phyloP scores from a whole-genome alignment of 2,113 vertebrate genomes.

The Larimichthys crocea region DNA sequence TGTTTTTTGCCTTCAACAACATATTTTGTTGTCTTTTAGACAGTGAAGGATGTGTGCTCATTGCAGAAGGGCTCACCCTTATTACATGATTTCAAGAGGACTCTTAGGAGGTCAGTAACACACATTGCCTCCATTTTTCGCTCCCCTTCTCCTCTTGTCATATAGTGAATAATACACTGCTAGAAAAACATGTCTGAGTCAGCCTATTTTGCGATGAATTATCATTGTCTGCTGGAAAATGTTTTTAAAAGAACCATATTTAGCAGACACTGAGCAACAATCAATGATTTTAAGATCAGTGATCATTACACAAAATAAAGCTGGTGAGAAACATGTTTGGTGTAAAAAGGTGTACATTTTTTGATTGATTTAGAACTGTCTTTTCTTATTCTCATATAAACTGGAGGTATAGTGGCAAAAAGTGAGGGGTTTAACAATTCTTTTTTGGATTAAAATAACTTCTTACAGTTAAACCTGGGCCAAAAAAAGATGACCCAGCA shows the following conservation, averaged over 20 bases:
- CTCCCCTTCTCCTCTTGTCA: constrained; percentile 22
- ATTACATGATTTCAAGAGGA: constrained; percentile 33
- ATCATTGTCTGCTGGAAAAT: neutral
- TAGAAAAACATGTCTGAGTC: constrained; percentile 25
- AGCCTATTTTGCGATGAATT: constrained; percentile 6
- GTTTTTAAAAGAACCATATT: neutral
- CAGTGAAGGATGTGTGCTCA: constrained; percentile 9
- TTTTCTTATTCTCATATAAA: neutral
- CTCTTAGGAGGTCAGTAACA: constrained; percentile 43
- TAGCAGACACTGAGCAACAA: neutral
- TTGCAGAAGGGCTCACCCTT: constrained; percentile 8
- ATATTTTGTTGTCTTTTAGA: constrained; percentile 28
- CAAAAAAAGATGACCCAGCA: constrained; percentile 40
- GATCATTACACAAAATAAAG: neutral
- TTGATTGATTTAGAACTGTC: neutral
- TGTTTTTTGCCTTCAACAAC: constrained; percentile 3
- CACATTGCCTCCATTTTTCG: constrained; percentile 10
- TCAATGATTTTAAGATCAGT: neutral
- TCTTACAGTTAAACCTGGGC: neutral
- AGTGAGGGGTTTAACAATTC: neutral
- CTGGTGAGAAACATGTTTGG: neutral
- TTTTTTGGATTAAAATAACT: constrained; percentile 1
- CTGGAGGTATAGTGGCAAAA: neutral
- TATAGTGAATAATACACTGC: constrained; percentile 5
- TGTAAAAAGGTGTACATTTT: neutral